Evolutionary conservation across 2,888 invertebrate species (phyloP).

Genomic region (Iselma pallidipennis): DNA sequence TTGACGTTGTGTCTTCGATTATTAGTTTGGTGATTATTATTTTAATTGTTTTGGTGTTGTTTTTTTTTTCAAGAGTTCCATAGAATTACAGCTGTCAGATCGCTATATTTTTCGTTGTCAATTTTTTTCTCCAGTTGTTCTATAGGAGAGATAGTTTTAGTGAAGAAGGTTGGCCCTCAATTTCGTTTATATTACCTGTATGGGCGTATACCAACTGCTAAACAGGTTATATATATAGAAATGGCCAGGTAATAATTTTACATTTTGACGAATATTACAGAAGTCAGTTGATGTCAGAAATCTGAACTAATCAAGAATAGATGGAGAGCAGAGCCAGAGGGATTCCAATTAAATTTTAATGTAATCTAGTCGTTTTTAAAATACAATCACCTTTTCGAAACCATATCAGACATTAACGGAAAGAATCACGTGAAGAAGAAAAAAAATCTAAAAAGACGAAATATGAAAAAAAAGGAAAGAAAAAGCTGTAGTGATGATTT

Average conservation of each 20-base stretch:
- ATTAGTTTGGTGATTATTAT: neutral
- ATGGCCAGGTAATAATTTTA: neutral
- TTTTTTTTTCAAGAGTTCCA: neutral
- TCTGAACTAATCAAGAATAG: neutral
- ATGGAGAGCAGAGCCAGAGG: neutral
- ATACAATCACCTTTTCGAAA: too few relatives aligned
- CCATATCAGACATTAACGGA: too few relatives aligned
- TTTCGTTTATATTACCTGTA: neutral
- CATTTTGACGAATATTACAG: neutral
- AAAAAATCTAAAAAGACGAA: too few relatives aligned
- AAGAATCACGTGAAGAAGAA: too few relatives aligned
- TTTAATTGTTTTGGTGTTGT: constrained; percentile 1
- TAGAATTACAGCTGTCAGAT: neutral
- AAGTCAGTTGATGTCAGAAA: neutral
- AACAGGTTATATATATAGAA: neutral
- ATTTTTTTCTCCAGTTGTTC: neutral
- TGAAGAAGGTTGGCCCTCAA: neutral
- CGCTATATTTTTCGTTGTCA: neutral
- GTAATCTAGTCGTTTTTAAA: too few relatives aligned
- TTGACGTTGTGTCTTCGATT: neutral
- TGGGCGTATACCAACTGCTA: constrained; percentile 1
- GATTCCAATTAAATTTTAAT: neutral
- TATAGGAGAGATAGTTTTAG: neutral
- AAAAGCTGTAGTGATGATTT: too few relatives aligned
- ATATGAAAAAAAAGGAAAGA: too few relatives aligned